phyloP scores from a whole-genome alignment of 2,888 invertebrate genomes.

The Hartigia nigra region DNA sequence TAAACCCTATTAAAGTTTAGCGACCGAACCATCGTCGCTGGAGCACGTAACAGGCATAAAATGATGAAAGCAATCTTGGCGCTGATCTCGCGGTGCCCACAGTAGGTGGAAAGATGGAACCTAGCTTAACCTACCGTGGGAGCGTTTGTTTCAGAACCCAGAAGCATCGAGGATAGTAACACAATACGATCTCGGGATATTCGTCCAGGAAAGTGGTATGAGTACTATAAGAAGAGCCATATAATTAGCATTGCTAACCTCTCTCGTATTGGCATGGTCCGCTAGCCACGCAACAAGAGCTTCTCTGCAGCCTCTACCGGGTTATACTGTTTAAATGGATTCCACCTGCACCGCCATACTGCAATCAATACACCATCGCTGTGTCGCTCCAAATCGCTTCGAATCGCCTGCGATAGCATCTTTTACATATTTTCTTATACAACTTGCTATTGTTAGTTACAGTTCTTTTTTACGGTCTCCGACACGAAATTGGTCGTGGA shows the following conservation, averaged over 20 bases:
- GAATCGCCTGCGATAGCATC: slow-evolving; percentile 3
- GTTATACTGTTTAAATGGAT: slow-evolving; percentile 4
- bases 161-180: slow-evolving; percentile 34
- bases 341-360: slow-evolving; percentile 17
- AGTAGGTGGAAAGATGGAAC: slow-evolving; percentile 28
- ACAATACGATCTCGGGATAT: slow-evolving; percentile 34
- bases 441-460: background rate
- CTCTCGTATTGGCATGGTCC: slow-evolving; percentile 34
- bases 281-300: slow-evolving; percentile 35
- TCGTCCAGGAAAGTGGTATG: slow-evolving; percentile 34
- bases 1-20: slow-evolving; percentile 43
- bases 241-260: slow-evolving; percentile 51
- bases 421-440: slow-evolving; percentile 1
- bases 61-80: slow-evolving; percentile 56
- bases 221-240: slow-evolving; percentile 29
- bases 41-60: slow-evolving; percentile 55
- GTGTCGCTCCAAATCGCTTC: slow-evolving; percentile 9
- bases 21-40: slow-evolving; percentile 32
- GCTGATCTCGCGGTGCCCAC: slow-evolving; percentile 44
- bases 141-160: slow-evolving; percentile 35
- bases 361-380: slow-evolving; percentile 15
- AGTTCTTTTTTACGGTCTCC: background rate
- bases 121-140: slow-evolving; percentile 43
- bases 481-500: background rate
- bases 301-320: slow-evolving; percentile 1